Evolutionary conservation across 2,888 invertebrate genomes (phyloP).

Genomic region (Cheilosia urbana): DNA sequence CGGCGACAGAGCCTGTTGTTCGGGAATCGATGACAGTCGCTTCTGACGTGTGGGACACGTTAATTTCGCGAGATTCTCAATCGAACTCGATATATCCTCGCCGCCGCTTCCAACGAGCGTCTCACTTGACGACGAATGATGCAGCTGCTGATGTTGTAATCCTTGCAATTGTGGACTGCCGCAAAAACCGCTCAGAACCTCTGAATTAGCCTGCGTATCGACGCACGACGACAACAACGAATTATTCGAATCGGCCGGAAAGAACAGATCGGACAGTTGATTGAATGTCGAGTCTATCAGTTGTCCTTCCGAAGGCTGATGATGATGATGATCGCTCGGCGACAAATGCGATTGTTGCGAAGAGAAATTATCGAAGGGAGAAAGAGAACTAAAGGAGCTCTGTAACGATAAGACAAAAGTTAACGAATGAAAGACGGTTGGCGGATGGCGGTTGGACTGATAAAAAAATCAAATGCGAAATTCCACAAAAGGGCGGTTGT

Average conservation of each 20-base stretch:
- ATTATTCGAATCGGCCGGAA: slow-evolving; percentile 83
- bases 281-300: slow-evolving; percentile 80
- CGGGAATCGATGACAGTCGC: slow-evolving; percentile 81
- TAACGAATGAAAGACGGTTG: slow-evolving; percentile 64
- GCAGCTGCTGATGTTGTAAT: slow-evolving; percentile 52
- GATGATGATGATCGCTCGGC: slow-evolving; percentile 73
- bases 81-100: slow-evolving; percentile 80
- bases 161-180: slow-evolving; percentile 76
- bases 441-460: slow-evolving; percentile 23
- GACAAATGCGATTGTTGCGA: slow-evolving; percentile 80
- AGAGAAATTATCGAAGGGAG: slow-evolving; percentile 83
- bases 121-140: slow-evolving; percentile 77
- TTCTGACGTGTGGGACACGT: slow-evolving; percentile 80
- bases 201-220: slow-evolving; percentile 70
- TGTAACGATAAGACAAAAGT: slow-evolving; percentile 79
- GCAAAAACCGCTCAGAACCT: slow-evolving; percentile 59
- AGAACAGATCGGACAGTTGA: slow-evolving; percentile 82
- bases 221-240: slow-evolving; percentile 80
- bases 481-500: slow-evolving; percentile 57
- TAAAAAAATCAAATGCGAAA: slow-evolving; percentile 53
- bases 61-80: slow-evolving; percentile 81
- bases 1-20: slow-evolving; percentile 79
- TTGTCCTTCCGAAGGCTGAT: slow-evolving; percentile 76
- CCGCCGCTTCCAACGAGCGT: slow-evolving; percentile 79
- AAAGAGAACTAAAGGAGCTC: slow-evolving; percentile 84